Evolutionary conservation across 2,888 invertebrate species (phyloP), one percentile per base, ranked within the genome.

Genomic region (Ophion obscuratus): DNA sequence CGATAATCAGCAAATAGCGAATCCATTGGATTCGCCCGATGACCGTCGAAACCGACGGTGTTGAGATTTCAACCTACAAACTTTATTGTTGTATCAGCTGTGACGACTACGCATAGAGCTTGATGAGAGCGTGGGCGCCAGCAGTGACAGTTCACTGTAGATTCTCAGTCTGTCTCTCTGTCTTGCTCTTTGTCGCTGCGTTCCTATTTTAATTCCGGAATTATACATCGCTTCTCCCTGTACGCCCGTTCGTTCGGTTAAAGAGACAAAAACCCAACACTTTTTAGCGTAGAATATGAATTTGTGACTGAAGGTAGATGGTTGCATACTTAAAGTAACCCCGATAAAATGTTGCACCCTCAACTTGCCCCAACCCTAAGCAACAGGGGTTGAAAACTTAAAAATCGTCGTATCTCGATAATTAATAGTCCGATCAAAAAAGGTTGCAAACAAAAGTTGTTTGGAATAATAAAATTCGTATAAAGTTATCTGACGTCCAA

Each of bases 151-250:
- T 87, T 86, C 85, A 85, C 83, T 80, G 76, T 73, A 53, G 36
- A 44, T 36, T 53, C 62, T 71, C 62, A 31, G 24, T 81, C 57
- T 17, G 44, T 27, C 2, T 47, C 53, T 66, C 75, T 66, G 6
- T 44, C 61, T 20, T 59, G 24, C 70, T 47, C 14, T 64, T 71
- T 24, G 59, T 59, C 36, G 17, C 61, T 20, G n/a, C 67, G 82
- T 81, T 87, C 86, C 87, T 89, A 89, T 89, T 89, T 88, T 88
- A 86, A 88, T 88, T 89, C 87, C 85, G 86, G 84, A 85, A 88
- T 89, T 87, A 85, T 85, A 88, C 89, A 88, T 89, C 84, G 89
- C 79, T 85, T 71, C 40, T 66, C 61, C 74, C 67, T 82, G 84
- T 71, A 85, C 62, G 83, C 82, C 83, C 84, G 24, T 24, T 24